Evolutionary conservation across 2,797 vertebrate species (phyloP), one percentile per base, ranked within the genome.

Genomic region (Hoplostethus atlanticus): DNA sequence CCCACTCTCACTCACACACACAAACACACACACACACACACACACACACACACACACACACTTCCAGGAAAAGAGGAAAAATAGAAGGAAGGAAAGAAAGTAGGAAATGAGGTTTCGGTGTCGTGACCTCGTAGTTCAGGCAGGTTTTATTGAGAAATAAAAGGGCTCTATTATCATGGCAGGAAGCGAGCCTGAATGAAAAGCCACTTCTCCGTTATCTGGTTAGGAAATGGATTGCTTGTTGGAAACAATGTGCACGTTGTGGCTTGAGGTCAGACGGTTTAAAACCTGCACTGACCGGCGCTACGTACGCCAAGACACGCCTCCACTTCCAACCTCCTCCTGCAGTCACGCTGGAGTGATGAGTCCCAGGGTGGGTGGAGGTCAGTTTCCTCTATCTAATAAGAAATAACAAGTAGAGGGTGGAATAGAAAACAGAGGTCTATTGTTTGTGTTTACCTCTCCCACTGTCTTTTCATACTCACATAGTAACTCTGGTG

Each of bases 101-200:
- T 31, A 51, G 50, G 64, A 78, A 68, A 72, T 56, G 8, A 64
- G 31, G 36, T 52, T 71, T 60, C 21, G 36, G 44, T 63, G 62
- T 63, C 55, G 6, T 2, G 40, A 31, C n/a, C 51, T 15, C 21
- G 69, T 47, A 30, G 28, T 42, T 64, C 10, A 8, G 6, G 17
- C 34, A 50, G 54, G 75, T 55, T 83, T 76, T 63, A 73, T 34
- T 63, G n/a, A 34, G 30, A 63, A 71, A 76, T 65, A 17, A 69
- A 76, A 53, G 56, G 21, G 16, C 3, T 15, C 47, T 12, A 67
- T 76, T 68, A 64, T 64, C 69, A 50, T 34, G 46, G 60, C 36
- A 52, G 63, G 0, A 3, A 71, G 66, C 50, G 2, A 1, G 66
- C 15, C 50, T 47, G 53, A 48, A 58, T 64, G 50, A 31, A 52